A percentile compares a stretch with the other conserved stretches of the same genome.
Evolutionary conservation across 2,113 vertebrate genomes (phyloP).

Genomic region (Stercorarius parasiticus): DNA sequence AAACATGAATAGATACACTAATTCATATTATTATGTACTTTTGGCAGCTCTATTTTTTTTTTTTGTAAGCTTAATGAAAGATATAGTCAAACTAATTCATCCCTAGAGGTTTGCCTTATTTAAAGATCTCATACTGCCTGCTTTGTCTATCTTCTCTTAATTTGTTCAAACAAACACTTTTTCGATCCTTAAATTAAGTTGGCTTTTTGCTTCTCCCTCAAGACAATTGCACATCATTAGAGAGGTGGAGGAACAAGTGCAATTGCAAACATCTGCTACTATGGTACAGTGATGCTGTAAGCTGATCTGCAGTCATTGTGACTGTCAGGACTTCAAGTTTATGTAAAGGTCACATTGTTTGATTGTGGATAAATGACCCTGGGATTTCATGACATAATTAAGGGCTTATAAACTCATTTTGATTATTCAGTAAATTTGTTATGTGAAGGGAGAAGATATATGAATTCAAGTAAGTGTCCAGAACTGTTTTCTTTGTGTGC

Average conservation of each 20-base stretch:
- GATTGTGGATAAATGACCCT: neutral
- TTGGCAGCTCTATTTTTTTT: neutral
- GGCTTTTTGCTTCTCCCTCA: conserved; percentile 35
- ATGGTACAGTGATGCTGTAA: neutral
- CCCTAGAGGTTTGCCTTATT: neutral
- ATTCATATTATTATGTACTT: conserved; percentile 18
- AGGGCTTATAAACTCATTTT: neutral
- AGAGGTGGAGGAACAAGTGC: neutral
- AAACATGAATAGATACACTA: neutral
- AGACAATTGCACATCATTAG: conserved; percentile 24
- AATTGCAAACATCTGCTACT: conserved; percentile 32
- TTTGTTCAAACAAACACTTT: conserved; percentile 46
- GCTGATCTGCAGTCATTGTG: neutral
- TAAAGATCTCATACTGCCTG: neutral
- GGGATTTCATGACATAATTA: neutral
- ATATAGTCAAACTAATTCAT: neutral
- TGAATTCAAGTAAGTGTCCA: neutral
- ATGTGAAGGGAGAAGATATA: neutral
- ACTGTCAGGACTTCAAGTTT: neutral
- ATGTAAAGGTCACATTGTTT: conserved; percentile 9
- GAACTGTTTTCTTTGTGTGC: neutral
- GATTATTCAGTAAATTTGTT: neutral
- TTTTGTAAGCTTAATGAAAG: neutral
- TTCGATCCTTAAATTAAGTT: neutral
- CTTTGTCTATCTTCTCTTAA: conserved; percentile 40